Base-by-base conservation (phyloP, 2,113 vertebrate genomes). In the Chrysochloris asiatica region DNA sequence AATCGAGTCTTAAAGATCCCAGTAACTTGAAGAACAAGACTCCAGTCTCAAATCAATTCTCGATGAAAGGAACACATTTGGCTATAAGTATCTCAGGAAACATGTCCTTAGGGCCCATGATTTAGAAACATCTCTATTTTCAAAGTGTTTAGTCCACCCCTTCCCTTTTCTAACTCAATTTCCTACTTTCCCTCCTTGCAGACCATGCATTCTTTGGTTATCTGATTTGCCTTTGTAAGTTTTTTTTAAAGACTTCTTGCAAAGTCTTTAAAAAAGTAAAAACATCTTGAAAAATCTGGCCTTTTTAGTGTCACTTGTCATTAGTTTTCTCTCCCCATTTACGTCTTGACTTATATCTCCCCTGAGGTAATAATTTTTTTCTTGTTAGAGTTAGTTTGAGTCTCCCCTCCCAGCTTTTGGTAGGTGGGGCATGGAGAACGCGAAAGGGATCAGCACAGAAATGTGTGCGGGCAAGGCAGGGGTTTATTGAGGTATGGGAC, bases 111-210 rank as follows among this genome's bases (percentile, higher is more conserved):
- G 83, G 86, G 76, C 8, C 21, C 11, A 1, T 0, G 61, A 83
- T 90, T 88, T 88, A 76, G 86, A 81, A 91, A 52, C 71, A 83
- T 86, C 92, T 94, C 71, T 88, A 12, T 89, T 95, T 91, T 83
- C 87, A 94, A 63, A 93, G 83, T 79, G 69, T 86, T 95, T 67
- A 77, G 84, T 95, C 59, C 86, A 56, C 73, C 26, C 65, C 77
- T 84, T 93, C 67, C 84, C 65, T 92, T 79, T 87, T 92, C 56
- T 92, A 95, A 89, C 81, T 92, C 80, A 52, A 65, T 95, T 96
- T 95, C 87, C 93, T 90, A 75, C 71, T 84, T 7, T 28, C 80
- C 52, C 50, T 67, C 36, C 45, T 38, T 47, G 61, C 17, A 71
- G n/a, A 73, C 84, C 67, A 67, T 14, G 50, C 77, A 94, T 95